Evolutionary conservation across 1,140 invertebrate species (phyloP).

Genomic region (Caenorhabditis briggsae): DNA sequence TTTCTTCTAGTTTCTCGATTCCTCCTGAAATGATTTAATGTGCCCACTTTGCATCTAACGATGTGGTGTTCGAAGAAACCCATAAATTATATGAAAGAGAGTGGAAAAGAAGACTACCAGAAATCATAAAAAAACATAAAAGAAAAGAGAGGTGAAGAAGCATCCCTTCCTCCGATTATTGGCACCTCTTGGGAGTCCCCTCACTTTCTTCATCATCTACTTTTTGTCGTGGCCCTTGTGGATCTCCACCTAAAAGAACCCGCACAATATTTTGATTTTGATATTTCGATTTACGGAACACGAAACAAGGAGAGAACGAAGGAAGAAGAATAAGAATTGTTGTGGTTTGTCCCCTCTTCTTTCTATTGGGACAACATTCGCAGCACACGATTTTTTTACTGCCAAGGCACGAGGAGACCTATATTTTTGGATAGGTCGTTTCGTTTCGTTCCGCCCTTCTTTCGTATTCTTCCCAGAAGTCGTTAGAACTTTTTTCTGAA

Average conservation of each 20-base stretch:
- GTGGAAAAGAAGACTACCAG: constrained; percentile 22
- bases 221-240: background rate
- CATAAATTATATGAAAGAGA: constrained; percentile 46
- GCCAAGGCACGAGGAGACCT: constrained; percentile 21
- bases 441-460: constrained; percentile 30
- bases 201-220: constrained; percentile 8
- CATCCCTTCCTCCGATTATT: constrained; percentile 49
- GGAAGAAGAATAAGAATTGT: constrained; percentile 49
- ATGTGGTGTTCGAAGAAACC: constrained; percentile 44
- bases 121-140: constrained; percentile 55
- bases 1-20: background rate
- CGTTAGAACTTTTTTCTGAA: constrained; percentile 13
- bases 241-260: background rate
- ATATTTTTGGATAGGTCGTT: constrained; percentile 48
- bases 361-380: constrained; percentile 50
- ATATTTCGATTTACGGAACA: constrained; percentile 41
- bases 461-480: background rate
- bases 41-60: constrained; percentile 29
- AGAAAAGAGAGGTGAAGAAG: constrained; percentile 13
- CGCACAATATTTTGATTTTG: constrained; percentile 43
- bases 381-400: constrained; percentile 43
- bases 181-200: constrained; percentile 31
- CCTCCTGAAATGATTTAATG: constrained; percentile 40
- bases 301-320: constrained; percentile 18
- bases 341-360: constrained; percentile 29